Base-by-base conservation (phyloP, 2,797 vertebrate species). In the Coregonus ussuriensis region DNA sequence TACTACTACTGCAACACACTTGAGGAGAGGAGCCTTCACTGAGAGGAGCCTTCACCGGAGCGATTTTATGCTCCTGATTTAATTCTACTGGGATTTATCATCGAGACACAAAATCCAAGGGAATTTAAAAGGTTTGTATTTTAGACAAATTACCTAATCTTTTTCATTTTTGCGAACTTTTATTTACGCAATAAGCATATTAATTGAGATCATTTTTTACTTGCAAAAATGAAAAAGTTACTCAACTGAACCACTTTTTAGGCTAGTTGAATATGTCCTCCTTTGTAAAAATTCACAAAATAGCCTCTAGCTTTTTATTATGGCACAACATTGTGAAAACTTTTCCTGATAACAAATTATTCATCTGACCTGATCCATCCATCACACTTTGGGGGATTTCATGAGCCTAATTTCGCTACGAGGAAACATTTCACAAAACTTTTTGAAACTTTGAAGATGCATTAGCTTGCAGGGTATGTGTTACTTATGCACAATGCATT, bases 81-180 rank as follows among this genome's bases (percentile, higher is more conserved):
- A 75, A 88, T 91, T 84, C 84, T 88, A 75, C 63, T 86, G 91
- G 91, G 91, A 92, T 92, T 84, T 91, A 83, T 21, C 82, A 89
- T 84, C 80, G 15, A 83, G 76, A 51, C 89, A 85, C 89, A 84
- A 89, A 88, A 91, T 77, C 74, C 74, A 87, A 95, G 89, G 75
- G 75, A 94, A 94, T 84, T 88, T 77, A 90, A 88, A 90, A 88
- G 84, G 87, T 85, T 89, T 88, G 82, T 86, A 84, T 79, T 70
- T 62, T 59, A 54, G 54, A 76, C 11, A 16, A 41, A 69, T 53
- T 0, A 33, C 11, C 13, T 31, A 0, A 68, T 37, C 16, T 59
- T 56, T 74, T 25, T 74, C 14, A 59, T 5, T 62, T 62, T 25
- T 62, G 31, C 35, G 16, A 47, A 65, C 25, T 72, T 70, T 47